A percentile compares a stretch with the other conserved stretches of the same genome.
Conservation (phyloP, 2,113 vertebrate species). For the Nasalis larvatus region DNA sequence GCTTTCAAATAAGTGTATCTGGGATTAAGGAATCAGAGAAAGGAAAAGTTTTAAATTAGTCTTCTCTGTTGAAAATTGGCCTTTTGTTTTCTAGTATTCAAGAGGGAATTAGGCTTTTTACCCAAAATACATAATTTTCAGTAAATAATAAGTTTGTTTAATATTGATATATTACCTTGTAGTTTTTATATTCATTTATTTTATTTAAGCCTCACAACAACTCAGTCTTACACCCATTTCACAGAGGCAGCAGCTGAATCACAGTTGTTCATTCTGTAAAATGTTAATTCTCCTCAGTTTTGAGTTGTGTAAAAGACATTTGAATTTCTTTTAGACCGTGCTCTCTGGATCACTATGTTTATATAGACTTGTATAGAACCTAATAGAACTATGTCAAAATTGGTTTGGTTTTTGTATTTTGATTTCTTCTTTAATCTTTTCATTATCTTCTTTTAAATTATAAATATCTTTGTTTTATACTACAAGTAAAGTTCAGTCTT, state of each 20-base stretch:
- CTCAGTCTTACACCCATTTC: not conserved
- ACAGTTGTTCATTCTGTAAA: not conserved
- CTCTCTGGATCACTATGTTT: not conserved
- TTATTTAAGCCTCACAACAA: not conserved
- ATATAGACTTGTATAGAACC: not conserved
- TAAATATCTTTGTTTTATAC: slow-evolving; percentile 9
- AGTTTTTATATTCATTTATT: not conserved
- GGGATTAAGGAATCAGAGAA: not conserved
- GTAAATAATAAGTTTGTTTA: not conserved
- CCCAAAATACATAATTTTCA: not conserved
- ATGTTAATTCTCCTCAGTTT: not conserved
- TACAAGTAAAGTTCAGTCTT: slow-evolving; percentile 15
- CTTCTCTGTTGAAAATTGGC: not conserved
- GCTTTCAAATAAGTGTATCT: not conserved
- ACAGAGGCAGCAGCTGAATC: not conserved
- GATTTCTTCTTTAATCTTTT: slow-evolving; percentile 13
- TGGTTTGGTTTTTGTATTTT: slow-evolving; percentile 2
- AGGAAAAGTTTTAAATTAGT: not conserved
- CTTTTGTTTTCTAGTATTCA: not conserved
- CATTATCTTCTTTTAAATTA: slow-evolving; percentile 39
- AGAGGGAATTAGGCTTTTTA: not conserved
- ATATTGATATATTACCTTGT: not conserved
- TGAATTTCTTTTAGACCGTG: not conserved
- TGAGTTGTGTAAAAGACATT: slow-evolving; percentile 6
- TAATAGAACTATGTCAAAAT: not conserved